Evolutionary conservation across 2,113 vertebrate genomes (phyloP).

Genomic region (Strigops habroptila): DNA sequence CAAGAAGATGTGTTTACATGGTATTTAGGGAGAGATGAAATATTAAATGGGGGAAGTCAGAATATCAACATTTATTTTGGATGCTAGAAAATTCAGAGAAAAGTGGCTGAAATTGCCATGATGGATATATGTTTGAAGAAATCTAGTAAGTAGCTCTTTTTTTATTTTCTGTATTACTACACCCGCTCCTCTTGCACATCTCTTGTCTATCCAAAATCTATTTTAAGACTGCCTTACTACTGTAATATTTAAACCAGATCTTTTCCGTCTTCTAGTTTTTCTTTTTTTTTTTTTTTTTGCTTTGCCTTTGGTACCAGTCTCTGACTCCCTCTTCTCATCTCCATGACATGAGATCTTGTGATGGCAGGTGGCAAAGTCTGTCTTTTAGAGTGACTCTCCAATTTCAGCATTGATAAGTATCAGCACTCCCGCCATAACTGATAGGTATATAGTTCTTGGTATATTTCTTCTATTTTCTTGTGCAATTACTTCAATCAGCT

Average conservation of each 20-base stretch:
- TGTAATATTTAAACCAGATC: background rate
- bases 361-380: background rate
- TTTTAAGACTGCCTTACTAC: background rate
- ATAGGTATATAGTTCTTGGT: background rate
- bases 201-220: background rate
- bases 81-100: background rate
- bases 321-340: background rate
- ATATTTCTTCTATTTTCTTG: background rate
- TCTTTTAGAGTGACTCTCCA: background rate
- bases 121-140: background rate
- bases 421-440: background rate
- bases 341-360: background rate
- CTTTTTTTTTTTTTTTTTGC: background rate
- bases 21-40: background rate
- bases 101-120: background rate
- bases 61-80: background rate
- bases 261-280: background rate
- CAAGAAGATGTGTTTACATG: background rate
- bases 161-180: background rate
- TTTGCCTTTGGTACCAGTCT: background rate
- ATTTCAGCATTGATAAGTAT: background rate
- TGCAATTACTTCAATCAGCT: background rate
- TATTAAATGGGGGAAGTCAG: background rate
- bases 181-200: background rate
- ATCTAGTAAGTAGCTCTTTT: background rate